Conservation (phyloP, 2,888 invertebrate genomes). For the Hedychridium roseum region DNA sequence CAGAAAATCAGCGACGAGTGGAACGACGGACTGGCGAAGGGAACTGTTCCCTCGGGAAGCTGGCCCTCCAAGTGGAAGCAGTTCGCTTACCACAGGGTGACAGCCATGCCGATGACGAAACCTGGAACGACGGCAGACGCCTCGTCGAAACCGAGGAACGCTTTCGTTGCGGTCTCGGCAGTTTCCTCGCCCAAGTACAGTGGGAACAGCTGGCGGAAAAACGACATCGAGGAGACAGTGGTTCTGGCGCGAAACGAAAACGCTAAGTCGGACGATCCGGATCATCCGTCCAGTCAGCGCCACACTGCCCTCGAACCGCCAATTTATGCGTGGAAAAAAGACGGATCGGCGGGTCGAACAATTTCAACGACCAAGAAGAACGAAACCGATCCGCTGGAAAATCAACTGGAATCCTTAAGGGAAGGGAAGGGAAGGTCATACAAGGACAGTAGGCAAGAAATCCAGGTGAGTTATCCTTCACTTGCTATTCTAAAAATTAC, state of each 20-base stretch:
- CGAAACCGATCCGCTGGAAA: conserved; percentile 47
- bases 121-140: conserved; percentile 44
- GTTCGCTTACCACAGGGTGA: conserved; percentile 57
- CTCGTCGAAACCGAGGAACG: conserved; percentile 41
- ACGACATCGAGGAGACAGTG: conserved; percentile 49
- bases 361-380: conserved; percentile 20
- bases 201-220: conserved; percentile 54
- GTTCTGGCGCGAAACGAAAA: conserved; percentile 23
- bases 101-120: conserved; percentile 46
- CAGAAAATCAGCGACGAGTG: conserved; percentile 41
- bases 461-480: conserved; percentile 18
- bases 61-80: conserved; percentile 58
- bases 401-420: conserved; percentile 52
- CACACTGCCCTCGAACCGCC: conserved; percentile 32
- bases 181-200: conserved; percentile 48
- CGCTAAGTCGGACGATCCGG: conserved; percentile 31
- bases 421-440: conserved; percentile 26
- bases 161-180: conserved; percentile 58
- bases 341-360: conserved; percentile 22
- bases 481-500: not conserved
- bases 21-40: conserved; percentile 42
- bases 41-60: too few relatives aligned
- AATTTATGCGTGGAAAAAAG: conserved; percentile 48
- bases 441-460: conserved; percentile 14
- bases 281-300: conserved; percentile 45